phyloP scores from a whole-genome alignment of 2,888 invertebrate species.

The Ferdinandea cuprea region DNA sequence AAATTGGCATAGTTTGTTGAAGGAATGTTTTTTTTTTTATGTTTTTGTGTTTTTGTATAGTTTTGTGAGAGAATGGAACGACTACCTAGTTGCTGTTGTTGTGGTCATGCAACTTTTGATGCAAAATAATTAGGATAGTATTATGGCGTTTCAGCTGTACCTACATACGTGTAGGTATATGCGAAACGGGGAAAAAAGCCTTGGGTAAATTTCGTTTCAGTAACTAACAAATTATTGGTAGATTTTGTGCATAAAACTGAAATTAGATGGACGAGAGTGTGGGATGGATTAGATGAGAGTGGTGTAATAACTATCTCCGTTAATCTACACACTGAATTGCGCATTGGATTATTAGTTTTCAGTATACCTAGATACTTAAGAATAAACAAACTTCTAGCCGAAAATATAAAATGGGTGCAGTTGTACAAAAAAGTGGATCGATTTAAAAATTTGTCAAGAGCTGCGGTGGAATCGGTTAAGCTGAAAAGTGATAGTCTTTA shows the following conservation, averaged over 20 bases:
- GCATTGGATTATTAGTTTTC: no score
- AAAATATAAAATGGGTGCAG: no score
- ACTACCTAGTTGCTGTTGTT: slow-evolving; percentile 33
- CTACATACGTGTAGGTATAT: slow-evolving; percentile 11
- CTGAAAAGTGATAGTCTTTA: no score
- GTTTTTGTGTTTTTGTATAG: slow-evolving; percentile 22
- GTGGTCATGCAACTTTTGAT: slow-evolving; percentile 51
- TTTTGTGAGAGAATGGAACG: slow-evolving; percentile 6
- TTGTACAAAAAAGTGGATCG: no score
- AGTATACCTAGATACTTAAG: no score
- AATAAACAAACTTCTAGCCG: no score
- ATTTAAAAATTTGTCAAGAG: no score
- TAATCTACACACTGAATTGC: no score
- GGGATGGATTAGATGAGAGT: not conserved
- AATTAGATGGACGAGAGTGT: slow-evolving; percentile 1
- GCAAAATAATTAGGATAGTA: slow-evolving; percentile 19
- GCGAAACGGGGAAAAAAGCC: not conserved
- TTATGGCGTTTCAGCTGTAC: slow-evolving; percentile 33
- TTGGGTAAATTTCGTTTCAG: slow-evolving; percentile 10
- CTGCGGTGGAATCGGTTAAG: no score
- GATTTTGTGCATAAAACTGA: slow-evolving; percentile 21
- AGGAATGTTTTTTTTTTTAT: slow-evolving; percentile 26
- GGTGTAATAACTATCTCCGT: no score
- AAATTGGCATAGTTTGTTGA: slow-evolving; percentile 67
- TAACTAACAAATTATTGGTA: slow-evolving; percentile 50